Evolutionary conservation across 2,888 invertebrate species (phyloP).

Genomic region (Drosophila lutescens): DNA sequence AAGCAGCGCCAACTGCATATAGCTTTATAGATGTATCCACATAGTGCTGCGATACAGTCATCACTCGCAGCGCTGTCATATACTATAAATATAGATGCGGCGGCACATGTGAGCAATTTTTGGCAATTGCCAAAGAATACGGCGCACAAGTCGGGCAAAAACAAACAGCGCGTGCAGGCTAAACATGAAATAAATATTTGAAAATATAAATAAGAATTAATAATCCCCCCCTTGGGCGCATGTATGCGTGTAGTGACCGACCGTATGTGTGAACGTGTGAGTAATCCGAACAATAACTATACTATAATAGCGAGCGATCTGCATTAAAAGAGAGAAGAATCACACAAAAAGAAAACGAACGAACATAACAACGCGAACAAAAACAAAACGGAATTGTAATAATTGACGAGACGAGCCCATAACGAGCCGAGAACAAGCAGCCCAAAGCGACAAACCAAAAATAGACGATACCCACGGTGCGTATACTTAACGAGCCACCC

Average conservation of each 20-base stretch:
- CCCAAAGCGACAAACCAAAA: conserved; percentile 75
- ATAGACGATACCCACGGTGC: conserved; percentile 70
- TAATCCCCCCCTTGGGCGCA: conserved; percentile 32
- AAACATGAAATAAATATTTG: conserved; percentile 36
- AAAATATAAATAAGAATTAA: conserved; percentile 49
- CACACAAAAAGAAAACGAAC: conserved; percentile 53
- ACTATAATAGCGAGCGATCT: conserved; percentile 68
- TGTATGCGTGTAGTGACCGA: too few relatives aligned
- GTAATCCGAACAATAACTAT: conserved; percentile 47
- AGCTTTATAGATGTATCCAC: conserved; percentile 25
- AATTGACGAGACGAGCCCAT: conserved; percentile 54
- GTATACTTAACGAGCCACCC: conserved; percentile 57
- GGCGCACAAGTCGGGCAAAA: conserved; percentile 31
- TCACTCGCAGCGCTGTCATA: conserved; percentile 29
- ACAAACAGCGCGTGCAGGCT: conserved; percentile 36
- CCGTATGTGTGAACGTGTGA: conserved; percentile 35
- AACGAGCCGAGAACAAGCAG: conserved; percentile 46
- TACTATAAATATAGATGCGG: conserved; percentile 42
- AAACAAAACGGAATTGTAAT: conserved; percentile 51
- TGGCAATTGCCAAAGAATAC: conserved; percentile 38
- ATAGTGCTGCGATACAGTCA: conserved; percentile 25
- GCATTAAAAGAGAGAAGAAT: conserved; percentile 42
- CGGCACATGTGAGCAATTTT: conserved; percentile 42
- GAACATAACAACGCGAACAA: conserved; percentile 67
- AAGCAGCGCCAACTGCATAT: conserved; percentile 49